Evolutionary conservation across 2,888 invertebrate species (phyloP).

Genomic region (Campoplex nolae): DNA sequence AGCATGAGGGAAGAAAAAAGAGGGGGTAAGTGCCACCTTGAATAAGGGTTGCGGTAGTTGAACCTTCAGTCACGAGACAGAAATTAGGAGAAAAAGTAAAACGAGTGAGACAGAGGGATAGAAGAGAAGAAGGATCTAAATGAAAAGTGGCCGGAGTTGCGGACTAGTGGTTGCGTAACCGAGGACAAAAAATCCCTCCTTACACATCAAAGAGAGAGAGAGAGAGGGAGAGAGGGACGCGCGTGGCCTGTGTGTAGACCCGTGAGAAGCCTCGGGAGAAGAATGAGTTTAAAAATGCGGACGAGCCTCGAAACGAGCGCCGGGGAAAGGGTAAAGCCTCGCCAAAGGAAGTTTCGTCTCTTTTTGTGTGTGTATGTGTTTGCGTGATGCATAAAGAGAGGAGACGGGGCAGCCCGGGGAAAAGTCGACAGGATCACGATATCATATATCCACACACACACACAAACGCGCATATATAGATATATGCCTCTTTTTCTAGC

Average conservation of each 20-base stretch:
- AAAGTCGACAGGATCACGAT: constrained; percentile 11
- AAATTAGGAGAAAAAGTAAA: constrained; percentile 64
- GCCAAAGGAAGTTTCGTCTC: constrained; percentile 54
- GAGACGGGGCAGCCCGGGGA: constrained; percentile 19
- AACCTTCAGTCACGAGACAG: constrained; percentile 22
- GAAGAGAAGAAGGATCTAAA: constrained; percentile 43
- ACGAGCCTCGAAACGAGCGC: constrained; percentile 37
- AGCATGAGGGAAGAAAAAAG: constrained; percentile 10
- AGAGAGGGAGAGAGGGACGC: constrained; percentile 30
- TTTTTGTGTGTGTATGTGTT: constrained; percentile 44
- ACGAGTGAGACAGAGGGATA: constrained; percentile 39
- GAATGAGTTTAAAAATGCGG: constrained; percentile 67
- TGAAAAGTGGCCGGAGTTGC: constrained; percentile 62
- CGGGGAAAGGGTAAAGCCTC: constrained; percentile 58
- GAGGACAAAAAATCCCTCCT: constrained; percentile 43
- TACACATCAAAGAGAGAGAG: constrained; percentile 65
- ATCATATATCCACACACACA: neutral
- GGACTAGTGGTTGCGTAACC: constrained; percentile 63
- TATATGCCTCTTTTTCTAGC: neutral
- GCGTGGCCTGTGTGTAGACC: constrained; percentile 63
- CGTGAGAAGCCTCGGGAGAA: constrained; percentile 35
- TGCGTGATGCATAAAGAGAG: constrained; percentile 14
- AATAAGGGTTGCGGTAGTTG: constrained; percentile 47
- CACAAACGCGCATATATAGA: no score
- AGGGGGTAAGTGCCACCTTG: constrained; percentile 23